A percentile compares a stretch with the other conserved stretches of the same genome.
Conservation (phyloP, 2,888 invertebrate genomes). For the Machimus rusticus region DNA sequence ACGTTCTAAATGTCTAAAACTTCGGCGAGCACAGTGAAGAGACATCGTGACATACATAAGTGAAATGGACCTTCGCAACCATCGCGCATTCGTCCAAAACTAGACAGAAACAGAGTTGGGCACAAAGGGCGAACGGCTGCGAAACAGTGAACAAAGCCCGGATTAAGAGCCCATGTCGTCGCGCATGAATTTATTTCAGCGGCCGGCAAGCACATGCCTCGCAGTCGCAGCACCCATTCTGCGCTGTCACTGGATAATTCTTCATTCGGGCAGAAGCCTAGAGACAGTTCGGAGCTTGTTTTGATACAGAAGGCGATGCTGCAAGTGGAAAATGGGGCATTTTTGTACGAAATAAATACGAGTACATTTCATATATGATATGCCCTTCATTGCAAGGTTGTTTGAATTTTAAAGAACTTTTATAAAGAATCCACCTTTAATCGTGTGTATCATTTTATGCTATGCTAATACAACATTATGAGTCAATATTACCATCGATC, state of each 20-base stretch:
- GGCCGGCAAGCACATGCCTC: neutral
- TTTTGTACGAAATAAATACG: neutral
- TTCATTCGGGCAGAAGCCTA: neutral
- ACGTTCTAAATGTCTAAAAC: neutral
- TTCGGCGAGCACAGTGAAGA: neutral
- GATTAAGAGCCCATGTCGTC: constrained; percentile 5
- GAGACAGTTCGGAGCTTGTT: neutral
- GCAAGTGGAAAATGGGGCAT: neutral
- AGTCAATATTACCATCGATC: too few species aligned
- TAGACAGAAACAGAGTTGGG: neutral
- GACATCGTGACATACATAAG: constrained; percentile 3
- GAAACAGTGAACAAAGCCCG: constrained; percentile 20
- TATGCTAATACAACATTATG: too few species aligned
- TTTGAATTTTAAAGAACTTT: neutral
- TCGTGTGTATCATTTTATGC: too few species aligned
- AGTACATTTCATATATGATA: neutral
- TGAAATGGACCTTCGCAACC: neutral
- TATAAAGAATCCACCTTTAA: neutral
- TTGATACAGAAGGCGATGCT: neutral
- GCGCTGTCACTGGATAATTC: constrained; percentile 1
- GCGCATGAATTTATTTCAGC: constrained; percentile 3
- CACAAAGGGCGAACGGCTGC: constrained; percentile 23
- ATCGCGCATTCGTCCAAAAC: neutral
- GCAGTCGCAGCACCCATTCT: neutral
- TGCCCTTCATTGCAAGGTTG: neutral